Conservation (phyloP, 2,888 invertebrate genomes). For the Orchesellides sinensis region DNA sequence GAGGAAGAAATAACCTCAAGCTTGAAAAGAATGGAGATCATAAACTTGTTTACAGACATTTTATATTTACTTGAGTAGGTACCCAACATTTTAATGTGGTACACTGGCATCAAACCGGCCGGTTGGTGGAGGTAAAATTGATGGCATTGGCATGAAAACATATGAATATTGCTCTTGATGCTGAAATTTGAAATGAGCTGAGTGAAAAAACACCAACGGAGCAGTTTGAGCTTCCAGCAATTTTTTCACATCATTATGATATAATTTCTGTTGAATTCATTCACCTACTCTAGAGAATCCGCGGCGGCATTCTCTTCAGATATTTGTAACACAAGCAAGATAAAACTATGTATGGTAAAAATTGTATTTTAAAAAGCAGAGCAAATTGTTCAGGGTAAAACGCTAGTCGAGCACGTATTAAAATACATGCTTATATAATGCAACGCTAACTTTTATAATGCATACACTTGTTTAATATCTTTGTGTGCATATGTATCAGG, state of each 20-base stretch:
- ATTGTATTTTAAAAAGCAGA: conserved; percentile 1
- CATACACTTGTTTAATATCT: not conserved
- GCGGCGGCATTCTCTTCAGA: conserved; percentile 5
- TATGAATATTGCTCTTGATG: conserved; percentile 40
- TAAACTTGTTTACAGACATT: not conserved
- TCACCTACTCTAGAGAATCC: not conserved
- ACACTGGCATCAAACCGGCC: conserved; percentile 6
- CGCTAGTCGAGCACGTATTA: not conserved
- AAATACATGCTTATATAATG: not conserved
- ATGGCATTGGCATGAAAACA: conserved; percentile 53
- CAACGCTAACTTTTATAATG: not conserved
- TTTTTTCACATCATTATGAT: conserved; percentile 62
- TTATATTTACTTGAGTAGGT: not conserved
- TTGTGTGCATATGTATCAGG: conserved; percentile 45
- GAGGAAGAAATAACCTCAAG: not conserved
- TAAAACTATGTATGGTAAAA: not conserved
- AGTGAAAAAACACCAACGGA: conserved; percentile 63
- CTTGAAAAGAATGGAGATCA: not conserved
- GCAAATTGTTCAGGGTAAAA: not conserved
- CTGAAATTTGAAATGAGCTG: conserved; percentile 59
- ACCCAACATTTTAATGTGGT: not conserved
- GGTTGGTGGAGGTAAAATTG: conserved; percentile 40
- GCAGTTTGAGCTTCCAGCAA: conserved; percentile 41
- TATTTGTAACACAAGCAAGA: not conserved
- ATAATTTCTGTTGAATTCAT: conserved; percentile 52